phyloP scores from a whole-genome alignment of 30 jellyfish, hydroid and myxozoan species.

The Clytia hemisphaerica region DNA sequence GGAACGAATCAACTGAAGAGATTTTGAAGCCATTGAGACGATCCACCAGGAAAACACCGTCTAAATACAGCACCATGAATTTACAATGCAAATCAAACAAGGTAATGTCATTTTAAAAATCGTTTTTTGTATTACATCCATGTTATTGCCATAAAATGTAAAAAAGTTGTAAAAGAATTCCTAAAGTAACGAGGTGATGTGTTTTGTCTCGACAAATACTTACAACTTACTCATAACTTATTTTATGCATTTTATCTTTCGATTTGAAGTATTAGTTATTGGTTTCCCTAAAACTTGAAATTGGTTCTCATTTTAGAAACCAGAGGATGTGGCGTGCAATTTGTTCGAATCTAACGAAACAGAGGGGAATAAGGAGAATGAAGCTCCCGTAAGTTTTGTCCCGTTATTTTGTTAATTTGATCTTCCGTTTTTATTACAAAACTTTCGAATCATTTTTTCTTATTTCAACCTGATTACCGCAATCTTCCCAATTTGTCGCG shows the following conservation, averaged over 20 bases:
- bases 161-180: no score
- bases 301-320: constrained; percentile 21
- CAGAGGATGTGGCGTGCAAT: constrained; percentile 42
- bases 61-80: constrained; percentile 30
- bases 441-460: no score
- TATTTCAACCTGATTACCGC: no score
- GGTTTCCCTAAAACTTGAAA: not conserved
- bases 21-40: constrained; percentile 23
- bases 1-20: not conserved
- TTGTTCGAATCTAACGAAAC: constrained; percentile 9
- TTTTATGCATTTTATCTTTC: no score
- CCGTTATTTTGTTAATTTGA: no score
- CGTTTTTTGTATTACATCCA: not conserved
- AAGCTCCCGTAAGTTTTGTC: not conserved
- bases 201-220: no score
- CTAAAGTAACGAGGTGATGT: no score
- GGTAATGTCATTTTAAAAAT: not conserved
- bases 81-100: no score
- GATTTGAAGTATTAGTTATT: not conserved
- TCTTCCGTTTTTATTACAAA: no score
- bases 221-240: no score
- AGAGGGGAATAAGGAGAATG: not conserved
- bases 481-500: no score
- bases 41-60: constrained; percentile 46
- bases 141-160: no score